Evolutionary conservation across 1,140 invertebrate genomes (phyloP).

Genomic region (Glossosoma conforme): DNA sequence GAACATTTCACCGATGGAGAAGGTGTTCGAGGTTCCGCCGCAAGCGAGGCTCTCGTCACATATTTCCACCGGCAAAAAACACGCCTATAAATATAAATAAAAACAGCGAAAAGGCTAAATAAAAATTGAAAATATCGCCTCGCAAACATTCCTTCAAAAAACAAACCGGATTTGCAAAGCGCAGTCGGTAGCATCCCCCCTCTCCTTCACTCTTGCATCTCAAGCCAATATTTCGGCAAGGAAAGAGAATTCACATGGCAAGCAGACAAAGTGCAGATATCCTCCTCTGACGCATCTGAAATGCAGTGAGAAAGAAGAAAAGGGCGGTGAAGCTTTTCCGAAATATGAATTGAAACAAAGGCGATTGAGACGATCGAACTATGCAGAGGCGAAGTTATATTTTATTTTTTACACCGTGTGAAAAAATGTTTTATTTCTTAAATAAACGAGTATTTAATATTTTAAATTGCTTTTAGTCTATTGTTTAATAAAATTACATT

Average conservation of each 20-base stretch:
- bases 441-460: too few species aligned
- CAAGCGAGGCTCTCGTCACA: conserved; percentile 30
- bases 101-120: conserved; percentile 26
- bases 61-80: conserved; percentile 29
- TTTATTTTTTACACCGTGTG: too few species aligned
- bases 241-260: too few species aligned
- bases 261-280: too few species aligned
- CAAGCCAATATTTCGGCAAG: too few species aligned
- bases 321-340: conserved; percentile 10
- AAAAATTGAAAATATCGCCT: conserved; percentile 29
- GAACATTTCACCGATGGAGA: conserved; percentile 28
- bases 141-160: conserved; percentile 28
- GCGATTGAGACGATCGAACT: conserved; percentile 19
- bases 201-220: too few species aligned
- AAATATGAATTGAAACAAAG: conserved; percentile 28
- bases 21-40: conserved; percentile 29
- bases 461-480: too few species aligned
- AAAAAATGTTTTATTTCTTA: too few species aligned
- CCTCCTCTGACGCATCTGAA: conserved; percentile 2
- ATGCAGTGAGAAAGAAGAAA: neutral
- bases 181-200: conserved; percentile 12
- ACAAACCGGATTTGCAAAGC: conserved; percentile 29
- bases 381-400: conserved; percentile 13
- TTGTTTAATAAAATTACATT: too few species aligned
- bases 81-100: conserved; percentile 30